Base-by-base conservation (phyloP, 2,797 vertebrate genomes). In the Schizothorax lantsangensis region DNA sequence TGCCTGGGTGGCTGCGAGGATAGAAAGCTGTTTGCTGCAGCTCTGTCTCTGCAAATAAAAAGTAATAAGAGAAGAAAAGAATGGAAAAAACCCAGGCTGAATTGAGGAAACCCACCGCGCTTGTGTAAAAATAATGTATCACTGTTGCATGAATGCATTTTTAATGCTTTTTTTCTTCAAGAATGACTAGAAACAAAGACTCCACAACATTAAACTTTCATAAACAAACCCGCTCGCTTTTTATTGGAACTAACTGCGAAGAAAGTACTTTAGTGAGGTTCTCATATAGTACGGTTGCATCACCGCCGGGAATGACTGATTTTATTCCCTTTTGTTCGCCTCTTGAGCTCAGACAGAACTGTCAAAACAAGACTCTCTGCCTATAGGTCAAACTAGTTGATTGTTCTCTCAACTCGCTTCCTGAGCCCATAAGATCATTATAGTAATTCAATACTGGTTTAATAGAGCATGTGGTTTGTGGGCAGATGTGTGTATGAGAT, bases 101-200 rank as follows among this genome's bases (percentile, higher is more conserved):
- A 47, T 59, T 57, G 77, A 79, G 77, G 81, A 72, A 81, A 45
- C 72, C 54, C 77, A 69, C 72, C 36, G 45, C 78, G 75, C 85
- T 83, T 1, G 36, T 79, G 69, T 82, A 87, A 88, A 91, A 85
- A 87, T 85, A 83, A 88, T 82, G 69, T 30, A 73, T 87, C 62
- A 45, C 26, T 79, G 86, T 83, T 81, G 54, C 57, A 77, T 38
- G 52, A 23, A 87, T 87, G 79, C 86, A 83, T 79, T 87, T 88
- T 87, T 84, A 78, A 87, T 87, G 86, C 59, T 74, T 40, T 59
- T 85, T 71, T 80, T 68, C 30, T 38, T 84, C 33, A 85, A 86
- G 84, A 84, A 74, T 33, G 59, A 78, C n/a, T 38, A 8, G 69
- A 57, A 85, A 87, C 62, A 81, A 80, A 83, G 74, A 75, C 85